Base-by-base conservation (phyloP, 1,140 invertebrate species). In the Periplaneta americana region DNA sequence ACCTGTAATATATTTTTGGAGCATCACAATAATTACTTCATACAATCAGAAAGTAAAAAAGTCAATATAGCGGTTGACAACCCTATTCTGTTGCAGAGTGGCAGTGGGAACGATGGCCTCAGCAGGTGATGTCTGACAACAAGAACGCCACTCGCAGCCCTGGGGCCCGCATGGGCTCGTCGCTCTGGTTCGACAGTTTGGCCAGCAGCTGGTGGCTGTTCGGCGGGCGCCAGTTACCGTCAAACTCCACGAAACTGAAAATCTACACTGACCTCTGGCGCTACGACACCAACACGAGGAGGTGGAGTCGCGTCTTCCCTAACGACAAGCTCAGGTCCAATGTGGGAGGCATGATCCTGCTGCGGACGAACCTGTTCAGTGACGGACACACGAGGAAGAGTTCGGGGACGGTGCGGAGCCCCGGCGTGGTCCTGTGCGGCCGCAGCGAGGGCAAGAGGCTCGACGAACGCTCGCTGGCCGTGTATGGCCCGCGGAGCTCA, bases 191-290 rank as follows among this genome's bases (percentile, higher is more conserved):
- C 31, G 75, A 77, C 15, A 34, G 35, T 34, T 77, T 31, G 22
- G 1, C 75, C n/a, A 77, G 79, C 33, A 74, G 34, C 36, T 80
- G 79, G 79, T 80, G 79, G 79, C 37, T 80, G n/a, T 80, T 80
- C 15, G 79, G 79, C n/a, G 79, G 79, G 11, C 79, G 33, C 2
- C 79, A 80, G 39, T 13, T n/a, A 18, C 35, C 28, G 57, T 28
- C 31, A 31, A n/a, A 15, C 18, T 15, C 28, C 13, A 13, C 11
- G 11, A 74, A 80, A 34, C 75, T 80, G 6, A 80, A 80, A n/a
- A 22, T 48, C 8, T 80, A 80, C 79, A 57, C 36, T 57, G 79
- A 80, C 28, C 57, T 80, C 37, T 80, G 79, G 79, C 34, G 79
- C 9, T 80, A 80, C 28, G 33, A 48, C 33, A 57, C 48, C 37